These are phyloP conservation scores for Grammomys dolichurus DNA, from an alignment of 2,113 vertebrate genomes.

Conservation along the genomic window DNA sequence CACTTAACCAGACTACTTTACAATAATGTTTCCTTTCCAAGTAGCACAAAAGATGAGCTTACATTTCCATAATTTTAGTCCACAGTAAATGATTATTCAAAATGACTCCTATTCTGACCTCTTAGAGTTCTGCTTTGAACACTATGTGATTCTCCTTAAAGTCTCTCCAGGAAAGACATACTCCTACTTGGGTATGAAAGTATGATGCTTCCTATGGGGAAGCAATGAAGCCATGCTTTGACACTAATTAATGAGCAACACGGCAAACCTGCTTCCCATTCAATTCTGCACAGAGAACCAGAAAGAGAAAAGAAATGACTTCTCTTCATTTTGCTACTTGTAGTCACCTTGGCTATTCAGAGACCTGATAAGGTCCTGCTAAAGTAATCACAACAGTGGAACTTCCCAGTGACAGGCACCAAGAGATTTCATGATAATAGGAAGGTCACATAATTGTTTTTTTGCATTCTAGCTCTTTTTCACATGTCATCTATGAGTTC, in stretches of 20 bases:
- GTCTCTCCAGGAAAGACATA: not conserved
- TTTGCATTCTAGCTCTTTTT: not conserved
- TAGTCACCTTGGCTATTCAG: not conserved
- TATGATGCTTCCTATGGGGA: not conserved
- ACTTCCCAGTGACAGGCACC: not conserved
- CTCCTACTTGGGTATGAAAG: not conserved
- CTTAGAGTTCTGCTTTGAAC: not conserved
- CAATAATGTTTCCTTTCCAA: not conserved
- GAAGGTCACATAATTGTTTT: not conserved
- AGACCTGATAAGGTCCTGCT: not conserved
- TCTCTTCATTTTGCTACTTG: not conserved
- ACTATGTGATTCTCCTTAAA: slow-evolving; percentile 40
- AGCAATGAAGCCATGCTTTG: not conserved
- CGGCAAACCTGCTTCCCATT: slow-evolving; percentile 1
- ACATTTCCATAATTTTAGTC: slow-evolving; percentile 17
- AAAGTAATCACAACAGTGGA: not conserved
- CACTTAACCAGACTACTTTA: slow-evolving; percentile 24
- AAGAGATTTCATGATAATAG: not conserved
- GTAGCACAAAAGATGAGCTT: slow-evolving; percentile 47
- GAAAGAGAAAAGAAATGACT: not conserved
- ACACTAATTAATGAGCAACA: slow-evolving; percentile 5
- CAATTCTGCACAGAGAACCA: not conserved
- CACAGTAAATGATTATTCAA: slow-evolving; percentile 50
- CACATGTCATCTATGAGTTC: not conserved
- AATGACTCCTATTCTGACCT: slow-evolving; percentile 43